Conservation (phyloP, 2,113 vertebrate genomes). For the Actinemys pallida region DNA sequence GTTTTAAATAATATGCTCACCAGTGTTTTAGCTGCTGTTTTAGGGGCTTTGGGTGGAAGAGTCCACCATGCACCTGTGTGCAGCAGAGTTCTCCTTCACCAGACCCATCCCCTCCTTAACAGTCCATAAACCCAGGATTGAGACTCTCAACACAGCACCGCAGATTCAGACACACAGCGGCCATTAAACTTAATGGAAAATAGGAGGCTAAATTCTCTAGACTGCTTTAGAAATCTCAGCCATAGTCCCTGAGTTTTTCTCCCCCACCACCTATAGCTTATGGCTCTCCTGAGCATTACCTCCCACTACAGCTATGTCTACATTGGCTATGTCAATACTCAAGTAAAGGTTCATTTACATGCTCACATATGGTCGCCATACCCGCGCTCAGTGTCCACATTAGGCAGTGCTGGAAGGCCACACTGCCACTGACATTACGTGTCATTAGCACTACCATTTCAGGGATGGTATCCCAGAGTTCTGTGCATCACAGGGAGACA, state of each 20-base stretch:
- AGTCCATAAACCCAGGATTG: neutral
- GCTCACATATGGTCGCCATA: too few relatives aligned
- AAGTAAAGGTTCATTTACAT: too few relatives aligned
- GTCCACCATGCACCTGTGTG: neutral
- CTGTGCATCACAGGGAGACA: too few relatives aligned
- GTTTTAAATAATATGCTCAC: neutral
- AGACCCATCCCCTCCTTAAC: neutral
- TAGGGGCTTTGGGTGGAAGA: neutral
- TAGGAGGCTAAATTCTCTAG: neutral
- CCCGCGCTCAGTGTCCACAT: too few relatives aligned
- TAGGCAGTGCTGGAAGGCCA: too few relatives aligned
- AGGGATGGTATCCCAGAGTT: too few relatives aligned
- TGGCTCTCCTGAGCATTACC: neutral
- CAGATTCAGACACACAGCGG: neutral
- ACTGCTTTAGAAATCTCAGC: neutral
- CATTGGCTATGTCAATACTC: too few relatives aligned
- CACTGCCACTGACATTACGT: too few relatives aligned
- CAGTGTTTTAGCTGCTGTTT: neutral
- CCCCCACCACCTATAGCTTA: neutral
- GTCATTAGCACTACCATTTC: too few relatives aligned
- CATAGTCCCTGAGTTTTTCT: neutral
- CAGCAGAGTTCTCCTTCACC: neutral
- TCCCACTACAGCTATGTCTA: neutral
- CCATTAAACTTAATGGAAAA: neutral
- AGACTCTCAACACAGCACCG: neutral